Conservation (phyloP, 2,888 invertebrate genomes). For the Ectemnius lituratus region DNA sequence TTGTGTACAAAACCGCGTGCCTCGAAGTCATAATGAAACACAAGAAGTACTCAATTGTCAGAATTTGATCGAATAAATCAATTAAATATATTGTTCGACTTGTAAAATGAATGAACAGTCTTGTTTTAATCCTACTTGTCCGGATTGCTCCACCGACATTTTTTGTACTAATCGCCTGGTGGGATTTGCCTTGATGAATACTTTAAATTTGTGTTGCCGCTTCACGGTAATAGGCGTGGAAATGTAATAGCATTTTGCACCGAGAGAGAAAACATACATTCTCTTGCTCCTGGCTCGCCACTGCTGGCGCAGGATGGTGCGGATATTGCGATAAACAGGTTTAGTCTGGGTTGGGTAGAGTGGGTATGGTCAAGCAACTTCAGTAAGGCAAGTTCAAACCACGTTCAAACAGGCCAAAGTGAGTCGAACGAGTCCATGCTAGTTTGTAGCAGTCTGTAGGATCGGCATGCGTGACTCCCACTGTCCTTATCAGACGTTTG, state of each 20-base stretch:
- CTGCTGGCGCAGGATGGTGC: too few species aligned
- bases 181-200: too few species aligned
- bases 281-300: too few species aligned
- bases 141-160: too few species aligned
- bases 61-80: slow-evolving; percentile 2
- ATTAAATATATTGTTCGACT: background rate
- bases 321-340: background rate
- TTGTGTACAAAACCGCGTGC: slow-evolving; percentile 7
- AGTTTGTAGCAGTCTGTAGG: slow-evolving; percentile 16
- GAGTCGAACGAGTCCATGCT: background rate
- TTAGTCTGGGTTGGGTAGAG: background rate
- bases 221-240: too few species aligned
- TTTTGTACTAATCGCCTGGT: too few species aligned
- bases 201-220: too few species aligned
- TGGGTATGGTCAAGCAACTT: background rate
- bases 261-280: too few species aligned
- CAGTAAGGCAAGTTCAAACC: background rate
- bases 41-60: slow-evolving; percentile 4
- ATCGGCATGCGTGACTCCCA: slow-evolving; percentile 30
- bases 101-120: too few species aligned
- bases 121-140: too few species aligned
- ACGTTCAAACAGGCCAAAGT: background rate
- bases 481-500: slow-evolving; percentile 35
- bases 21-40: slow-evolving; percentile 2
- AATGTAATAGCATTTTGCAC: too few species aligned